A percentile compares a stretch with the other conserved stretches of the same genome.
These are phyloP conservation scores for Callinectes sapidus DNA, from an alignment of 2,888 invertebrate species.

Conservation along the genomic window DNA sequence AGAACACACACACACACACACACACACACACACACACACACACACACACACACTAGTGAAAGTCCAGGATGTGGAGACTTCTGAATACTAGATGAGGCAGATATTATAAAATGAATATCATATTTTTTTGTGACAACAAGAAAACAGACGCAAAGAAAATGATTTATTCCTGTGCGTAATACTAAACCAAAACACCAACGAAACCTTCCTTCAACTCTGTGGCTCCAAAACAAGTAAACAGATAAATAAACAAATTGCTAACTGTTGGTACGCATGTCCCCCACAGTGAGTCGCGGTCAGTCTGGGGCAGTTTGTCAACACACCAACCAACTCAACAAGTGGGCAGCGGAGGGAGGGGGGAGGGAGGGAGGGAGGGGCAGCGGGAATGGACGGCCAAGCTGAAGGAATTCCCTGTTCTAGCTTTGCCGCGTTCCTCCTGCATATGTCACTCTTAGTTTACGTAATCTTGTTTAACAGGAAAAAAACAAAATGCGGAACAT, in stretches of 20 bases:
- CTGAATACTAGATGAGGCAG: background rate
- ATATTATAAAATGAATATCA: too few relatives aligned
- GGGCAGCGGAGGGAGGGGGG: background rate
- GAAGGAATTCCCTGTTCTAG: background rate
- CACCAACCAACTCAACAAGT: background rate
- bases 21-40: background rate
- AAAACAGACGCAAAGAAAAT: background rate
- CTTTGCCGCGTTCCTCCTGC: background rate
- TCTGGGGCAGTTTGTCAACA: slow-evolving; percentile 3
- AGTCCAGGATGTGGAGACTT: background rate
- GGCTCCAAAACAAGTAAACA: background rate
- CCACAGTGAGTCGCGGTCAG: background rate
- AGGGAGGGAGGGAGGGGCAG: too few relatives aligned
- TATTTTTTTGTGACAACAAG: background rate
- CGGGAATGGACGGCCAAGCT: background rate
- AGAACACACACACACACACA: slow-evolving; percentile 12
- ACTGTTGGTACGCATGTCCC: background rate
- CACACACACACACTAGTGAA: background rate
- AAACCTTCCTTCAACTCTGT: background rate
- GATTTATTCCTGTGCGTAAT: background rate
- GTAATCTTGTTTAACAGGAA: background rate
- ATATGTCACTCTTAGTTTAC: background rate
- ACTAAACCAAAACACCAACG: background rate
- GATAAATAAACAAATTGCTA: background rate
- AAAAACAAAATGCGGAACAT: too few relatives aligned